Conservation (phyloP, 1,140 invertebrate species). For the Apis mellifera region Amel_HAv3.1 CM009931.2:9913501-9914000, state of each 20-base stretch:
- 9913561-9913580: not conserved
- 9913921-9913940: no score
- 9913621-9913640: not conserved
- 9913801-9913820: not conserved
- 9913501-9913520: not conserved
- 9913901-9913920: no score
- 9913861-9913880: not conserved
- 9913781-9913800: not conserved
- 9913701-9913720: not conserved
- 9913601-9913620: not conserved
- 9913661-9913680: slow-evolving; percentile 3
- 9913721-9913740: slow-evolving; percentile 18
- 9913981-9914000: no score
- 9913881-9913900: not conserved
- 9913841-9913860: not conserved
- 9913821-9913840: no score
- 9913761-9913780: not conserved
- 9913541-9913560: not conserved
- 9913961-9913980: no score
- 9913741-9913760: not conserved
- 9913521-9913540: not conserved
- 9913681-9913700: slow-evolving; percentile 14
- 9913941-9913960: no score
- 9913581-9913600: not conserved
- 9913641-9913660: not conserved